A percentile compares a stretch with the other conserved stretches of the same genome.
phyloP scores from a whole-genome alignment of 2,113 vertebrate genomes.

The Otus sunia region DNA sequence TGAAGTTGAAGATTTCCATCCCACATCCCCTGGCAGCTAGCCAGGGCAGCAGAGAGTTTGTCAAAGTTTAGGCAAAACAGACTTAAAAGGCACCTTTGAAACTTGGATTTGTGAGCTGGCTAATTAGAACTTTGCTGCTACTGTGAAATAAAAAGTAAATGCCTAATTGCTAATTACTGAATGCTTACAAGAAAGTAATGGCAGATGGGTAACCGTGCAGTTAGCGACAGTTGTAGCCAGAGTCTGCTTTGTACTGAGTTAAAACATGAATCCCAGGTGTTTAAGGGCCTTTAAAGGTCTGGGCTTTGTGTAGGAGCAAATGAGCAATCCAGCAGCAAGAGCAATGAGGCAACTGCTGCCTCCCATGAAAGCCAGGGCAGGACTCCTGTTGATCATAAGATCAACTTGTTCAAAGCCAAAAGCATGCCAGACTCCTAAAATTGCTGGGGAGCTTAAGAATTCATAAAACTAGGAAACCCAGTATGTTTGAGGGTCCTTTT shows the following conservation, averaged over 20 bases:
- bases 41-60: rapidly evolving
- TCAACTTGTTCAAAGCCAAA: neutral
- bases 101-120: neutral
- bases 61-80: slow-evolving; percentile 9
- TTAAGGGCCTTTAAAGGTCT: neutral
- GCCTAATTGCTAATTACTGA: slow-evolving; percentile 33
- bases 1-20: neutral
- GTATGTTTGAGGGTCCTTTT: neutral
- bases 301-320: neutral
- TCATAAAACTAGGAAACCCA: neutral
- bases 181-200: neutral
- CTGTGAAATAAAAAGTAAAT: neutral
- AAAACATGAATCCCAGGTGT: neutral
- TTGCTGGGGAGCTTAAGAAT: neutral
- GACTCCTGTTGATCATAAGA: neutral
- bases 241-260: neutral
- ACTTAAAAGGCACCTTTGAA: slow-evolving; percentile 25
- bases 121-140: slow-evolving; percentile 4
- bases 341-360: neutral
- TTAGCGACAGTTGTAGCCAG: neutral
- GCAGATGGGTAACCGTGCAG: neutral
- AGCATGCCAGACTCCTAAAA: neutral
- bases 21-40: neutral
- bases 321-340: neutral
- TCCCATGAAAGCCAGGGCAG: rapidly evolving